Evolutionary conservation across 1,140 invertebrate species (phyloP).

Genomic region (Euura saliciscinereae): DNA sequence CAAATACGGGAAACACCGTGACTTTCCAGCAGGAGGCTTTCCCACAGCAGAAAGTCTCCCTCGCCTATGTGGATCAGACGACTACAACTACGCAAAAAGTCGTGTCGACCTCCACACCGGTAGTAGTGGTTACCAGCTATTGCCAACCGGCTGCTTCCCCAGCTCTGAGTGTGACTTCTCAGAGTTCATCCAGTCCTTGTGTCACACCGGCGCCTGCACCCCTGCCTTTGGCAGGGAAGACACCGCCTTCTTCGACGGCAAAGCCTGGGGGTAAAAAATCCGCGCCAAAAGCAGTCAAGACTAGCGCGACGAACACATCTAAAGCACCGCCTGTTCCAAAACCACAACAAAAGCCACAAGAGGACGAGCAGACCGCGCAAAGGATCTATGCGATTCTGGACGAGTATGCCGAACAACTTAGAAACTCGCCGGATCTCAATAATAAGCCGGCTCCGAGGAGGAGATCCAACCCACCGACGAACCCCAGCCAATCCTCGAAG

Average conservation of each 20-base stretch:
- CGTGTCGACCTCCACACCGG: conserved; percentile 60
- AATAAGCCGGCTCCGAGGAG: conserved; percentile 80
- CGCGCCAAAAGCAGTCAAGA: conserved; percentile 63
- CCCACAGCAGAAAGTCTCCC: conserved; percentile 52
- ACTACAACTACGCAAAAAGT: conserved; percentile 43
- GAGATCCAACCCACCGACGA: conserved; percentile 75
- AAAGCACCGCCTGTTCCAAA: conserved; percentile 72
- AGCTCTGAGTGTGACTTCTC: conserved; percentile 65
- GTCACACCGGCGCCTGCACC: conserved; percentile 62
- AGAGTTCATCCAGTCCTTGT: conserved; percentile 67
- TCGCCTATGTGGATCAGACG: conserved; percentile 60
- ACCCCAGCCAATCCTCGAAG: conserved; percentile 72
- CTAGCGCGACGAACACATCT: conserved; percentile 63
- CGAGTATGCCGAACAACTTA: conserved; percentile 79
- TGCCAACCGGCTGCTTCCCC: conserved; percentile 67
- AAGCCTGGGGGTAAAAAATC: conserved; percentile 64
- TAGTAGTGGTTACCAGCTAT: conserved; percentile 67
- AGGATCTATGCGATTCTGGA: conserved; percentile 81
- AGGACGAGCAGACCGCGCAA: conserved; percentile 82
- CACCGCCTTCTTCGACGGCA: conserved; percentile 45
- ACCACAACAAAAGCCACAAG: conserved; percentile 76
- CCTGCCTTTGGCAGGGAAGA: conserved; percentile 50
- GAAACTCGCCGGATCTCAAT: conserved; percentile 79
- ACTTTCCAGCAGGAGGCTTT: conserved; percentile 45
- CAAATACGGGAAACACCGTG: conserved; percentile 39